Conservation (phyloP, 2,113 vertebrate species). For the human (Homo sapiens) region GRCh38 chr21:6431001-6431500, state of each 20-base stretch:
- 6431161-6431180: neutral
- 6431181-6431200: neutral
- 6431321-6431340: neutral
- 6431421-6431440: too few relatives aligned
- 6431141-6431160: rapidly evolving
- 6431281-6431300: neutral
- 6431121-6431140: neutral
- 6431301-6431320: neutral
- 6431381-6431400: too few relatives aligned
- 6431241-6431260: neutral
- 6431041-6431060: neutral
- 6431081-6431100: neutral
- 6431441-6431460: too few relatives aligned
- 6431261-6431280: neutral
- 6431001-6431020: neutral
- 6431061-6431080: neutral
- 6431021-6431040: too few relatives aligned
- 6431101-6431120: neutral
- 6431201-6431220: rapidly evolving
- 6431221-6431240: neutral
- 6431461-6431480: too few relatives aligned
- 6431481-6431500: too few relatives aligned
- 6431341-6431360: neutral
- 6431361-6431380: neutral
- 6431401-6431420: too few relatives aligned